A percentile compares a stretch with the other conserved stretches of the same genome.
These are phyloP conservation scores for Tachyglossus aculeatus DNA, from an alignment of 2,797 vertebrate genomes.

Conservation along the genomic window DNA sequence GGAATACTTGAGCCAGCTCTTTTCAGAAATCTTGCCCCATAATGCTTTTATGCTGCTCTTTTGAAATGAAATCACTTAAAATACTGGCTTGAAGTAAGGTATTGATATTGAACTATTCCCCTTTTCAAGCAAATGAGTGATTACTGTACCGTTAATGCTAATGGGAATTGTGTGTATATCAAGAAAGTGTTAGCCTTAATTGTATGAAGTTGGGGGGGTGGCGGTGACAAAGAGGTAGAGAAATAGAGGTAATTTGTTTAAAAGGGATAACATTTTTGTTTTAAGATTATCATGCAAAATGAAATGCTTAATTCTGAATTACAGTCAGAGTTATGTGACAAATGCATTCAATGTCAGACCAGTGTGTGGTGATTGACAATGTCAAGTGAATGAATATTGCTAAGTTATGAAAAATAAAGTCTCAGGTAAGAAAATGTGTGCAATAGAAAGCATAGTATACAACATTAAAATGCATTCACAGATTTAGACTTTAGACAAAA, in stretches of 20 bases:
- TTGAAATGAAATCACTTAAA: background rate
- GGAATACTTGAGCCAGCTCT: background rate
- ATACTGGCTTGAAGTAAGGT: background rate
- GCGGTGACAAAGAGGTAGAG: too few species aligned
- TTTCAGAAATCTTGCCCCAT: conserved; percentile 1
- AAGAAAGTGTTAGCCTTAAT: background rate
- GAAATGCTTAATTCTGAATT: background rate
- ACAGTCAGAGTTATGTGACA: background rate
- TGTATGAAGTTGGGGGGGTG: background rate
- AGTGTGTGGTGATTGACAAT: background rate
- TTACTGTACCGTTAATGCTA: background rate
- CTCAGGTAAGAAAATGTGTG: background rate
- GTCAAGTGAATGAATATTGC: background rate
- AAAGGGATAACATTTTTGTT: background rate
- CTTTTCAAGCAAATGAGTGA: background rate
- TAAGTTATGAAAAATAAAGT: background rate
- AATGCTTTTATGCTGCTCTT: conserved; percentile 4
- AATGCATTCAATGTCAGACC: background rate
- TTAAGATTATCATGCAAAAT: background rate
- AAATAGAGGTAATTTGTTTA: background rate
- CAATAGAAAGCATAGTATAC: background rate
- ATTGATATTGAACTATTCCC: background rate
- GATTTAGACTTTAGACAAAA: background rate
- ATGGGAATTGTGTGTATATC: background rate
- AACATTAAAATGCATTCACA: background rate